Evolutionary conservation across 2,113 vertebrate species (phyloP).

Genomic region (Varanus salvator): DNA sequence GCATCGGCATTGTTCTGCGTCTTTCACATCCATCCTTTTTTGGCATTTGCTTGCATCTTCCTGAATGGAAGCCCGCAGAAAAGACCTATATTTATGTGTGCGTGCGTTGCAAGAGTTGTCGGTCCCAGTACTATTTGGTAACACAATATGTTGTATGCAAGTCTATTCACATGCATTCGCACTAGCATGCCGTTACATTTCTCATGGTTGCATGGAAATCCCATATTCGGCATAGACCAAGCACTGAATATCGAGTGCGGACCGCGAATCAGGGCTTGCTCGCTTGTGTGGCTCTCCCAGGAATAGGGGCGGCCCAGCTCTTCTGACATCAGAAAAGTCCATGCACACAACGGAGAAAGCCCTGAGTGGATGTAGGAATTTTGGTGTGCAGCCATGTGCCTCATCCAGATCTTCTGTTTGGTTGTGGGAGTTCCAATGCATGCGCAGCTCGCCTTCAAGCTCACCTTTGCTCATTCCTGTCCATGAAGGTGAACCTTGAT

Average conservation of each 20-base stretch:
- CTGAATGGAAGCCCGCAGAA: conserved; percentile 31
- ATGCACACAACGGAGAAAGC: background rate
- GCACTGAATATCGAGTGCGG: background rate
- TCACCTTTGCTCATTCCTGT: background rate
- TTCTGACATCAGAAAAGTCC: background rate
- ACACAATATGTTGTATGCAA: background rate
- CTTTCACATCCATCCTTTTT: conserved; percentile 58
- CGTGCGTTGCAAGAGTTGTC: background rate
- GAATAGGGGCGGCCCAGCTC: too few species aligned
- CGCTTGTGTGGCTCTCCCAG: background rate
- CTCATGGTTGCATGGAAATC: background rate
- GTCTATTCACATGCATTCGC: background rate
- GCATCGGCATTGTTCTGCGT: conserved; percentile 60
- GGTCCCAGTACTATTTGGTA: background rate
- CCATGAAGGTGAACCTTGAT: too few species aligned
- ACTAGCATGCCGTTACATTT: too few species aligned
- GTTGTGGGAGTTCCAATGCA: background rate
- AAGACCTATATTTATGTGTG: conserved; percentile 41
- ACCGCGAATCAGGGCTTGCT: background rate
- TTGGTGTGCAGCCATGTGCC: background rate
- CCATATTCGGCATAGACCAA: too few species aligned
- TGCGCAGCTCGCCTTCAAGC: background rate
- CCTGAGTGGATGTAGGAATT: background rate
- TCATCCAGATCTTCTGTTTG: background rate
- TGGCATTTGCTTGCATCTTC: conserved; percentile 55